A percentile compares a stretch with the other conserved stretches of the same genome.
phyloP scores from a whole-genome alignment of 1,140 invertebrate species.

The Trypoxylus dichotomus region DNA sequence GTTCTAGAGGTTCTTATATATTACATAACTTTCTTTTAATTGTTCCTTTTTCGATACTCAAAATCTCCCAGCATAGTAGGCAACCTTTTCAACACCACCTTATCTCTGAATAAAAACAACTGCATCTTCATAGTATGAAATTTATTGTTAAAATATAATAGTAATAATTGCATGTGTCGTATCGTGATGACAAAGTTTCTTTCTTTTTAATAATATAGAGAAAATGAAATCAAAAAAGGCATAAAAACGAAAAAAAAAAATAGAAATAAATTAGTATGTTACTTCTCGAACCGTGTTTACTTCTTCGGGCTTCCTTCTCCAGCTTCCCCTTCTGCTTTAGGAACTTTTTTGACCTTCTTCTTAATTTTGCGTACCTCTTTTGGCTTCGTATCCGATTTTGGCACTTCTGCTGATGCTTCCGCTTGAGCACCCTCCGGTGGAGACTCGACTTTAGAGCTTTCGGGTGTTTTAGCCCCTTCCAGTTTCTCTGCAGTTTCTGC shows the following conservation, averaged over 20 bases:
- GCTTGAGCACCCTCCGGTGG: background rate
- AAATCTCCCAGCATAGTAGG: too few relatives aligned
- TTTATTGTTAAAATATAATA: background rate
- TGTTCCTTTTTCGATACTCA: too few relatives aligned
- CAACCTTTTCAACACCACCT: too few relatives aligned
- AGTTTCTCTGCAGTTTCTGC: background rate
- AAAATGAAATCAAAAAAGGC: background rate
- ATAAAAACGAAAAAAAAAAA: background rate
- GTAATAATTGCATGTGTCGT: background rate
- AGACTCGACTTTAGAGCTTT: background rate
- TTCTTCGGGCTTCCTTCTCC: background rate
- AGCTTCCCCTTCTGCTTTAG: background rate
- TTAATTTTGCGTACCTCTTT: conserved; percentile 3
- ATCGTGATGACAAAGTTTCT: background rate
- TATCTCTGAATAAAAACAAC: too few relatives aligned
- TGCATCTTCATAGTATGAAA: background rate
- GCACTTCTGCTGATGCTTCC: background rate
- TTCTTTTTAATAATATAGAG: background rate
- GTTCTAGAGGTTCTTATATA: too few relatives aligned
- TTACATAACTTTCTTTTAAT: too few relatives aligned
- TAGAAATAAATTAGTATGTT: background rate
- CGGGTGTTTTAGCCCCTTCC: background rate
- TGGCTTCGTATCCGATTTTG: conserved; percentile 5
- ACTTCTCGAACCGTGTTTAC: background rate
- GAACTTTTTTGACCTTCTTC: background rate